Evolutionary conservation across 2,113 vertebrate species (phyloP).

Genomic region (Phyllostomus discolor): DNA sequence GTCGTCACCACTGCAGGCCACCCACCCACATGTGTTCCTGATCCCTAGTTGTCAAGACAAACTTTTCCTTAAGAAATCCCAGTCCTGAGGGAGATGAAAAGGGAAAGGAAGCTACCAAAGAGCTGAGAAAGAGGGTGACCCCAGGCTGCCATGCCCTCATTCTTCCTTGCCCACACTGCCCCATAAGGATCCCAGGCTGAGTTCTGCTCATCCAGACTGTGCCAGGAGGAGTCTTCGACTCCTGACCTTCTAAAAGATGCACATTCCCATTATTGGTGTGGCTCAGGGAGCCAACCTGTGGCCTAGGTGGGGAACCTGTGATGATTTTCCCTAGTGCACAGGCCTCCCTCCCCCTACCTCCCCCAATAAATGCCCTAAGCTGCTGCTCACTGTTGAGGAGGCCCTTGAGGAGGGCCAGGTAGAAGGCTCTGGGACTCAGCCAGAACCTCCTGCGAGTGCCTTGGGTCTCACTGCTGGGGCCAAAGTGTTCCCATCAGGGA

Average conservation of each 20-base stretch:
- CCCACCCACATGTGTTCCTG: not conserved
- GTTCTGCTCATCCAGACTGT: not conserved
- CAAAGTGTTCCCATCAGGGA: not conserved
- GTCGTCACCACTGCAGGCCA: slow-evolving; percentile 32
- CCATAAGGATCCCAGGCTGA: fast-evolving
- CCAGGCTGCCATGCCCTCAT: not conserved
- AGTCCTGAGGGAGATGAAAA: not conserved
- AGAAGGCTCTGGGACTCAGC: not conserved
- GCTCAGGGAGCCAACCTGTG: not conserved
- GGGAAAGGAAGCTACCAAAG: not conserved
- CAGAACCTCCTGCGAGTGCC: not conserved
- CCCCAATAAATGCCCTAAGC: too few relatives aligned
- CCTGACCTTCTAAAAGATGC: not conserved
- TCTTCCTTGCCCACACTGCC: not conserved
- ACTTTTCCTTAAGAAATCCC: slow-evolving; percentile 1
- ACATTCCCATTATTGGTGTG: not conserved
- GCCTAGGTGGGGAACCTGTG: not conserved
- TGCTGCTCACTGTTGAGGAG: not conserved
- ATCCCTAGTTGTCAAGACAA: not conserved
- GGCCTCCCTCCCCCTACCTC: too few relatives aligned
- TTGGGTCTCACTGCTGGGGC: not conserved
- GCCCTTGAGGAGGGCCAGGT: not conserved
- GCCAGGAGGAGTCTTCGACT: not conserved
- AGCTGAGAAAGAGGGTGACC: not conserved
- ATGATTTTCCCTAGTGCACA: not conserved